phyloP scores from a whole-genome alignment of 2,113 vertebrate genomes.

The Chaenogobius annularis region DNA sequence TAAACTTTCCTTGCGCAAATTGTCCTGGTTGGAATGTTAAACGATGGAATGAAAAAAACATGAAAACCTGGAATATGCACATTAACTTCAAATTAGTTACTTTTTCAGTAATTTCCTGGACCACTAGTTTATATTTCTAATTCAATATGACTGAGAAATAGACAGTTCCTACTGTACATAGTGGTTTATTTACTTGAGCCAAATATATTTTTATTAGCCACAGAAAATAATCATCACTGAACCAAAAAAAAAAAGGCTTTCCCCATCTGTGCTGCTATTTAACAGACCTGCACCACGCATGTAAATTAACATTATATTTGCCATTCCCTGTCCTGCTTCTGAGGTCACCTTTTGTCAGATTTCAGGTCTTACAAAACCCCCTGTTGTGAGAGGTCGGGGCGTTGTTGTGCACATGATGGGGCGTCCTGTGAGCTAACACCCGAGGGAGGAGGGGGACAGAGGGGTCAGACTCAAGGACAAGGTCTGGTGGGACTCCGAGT shows the following conservation, averaged over 20 bases:
- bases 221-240: background rate
- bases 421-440: background rate
- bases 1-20: no score
- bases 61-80: no score
- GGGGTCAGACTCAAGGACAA: constrained; percentile 41
- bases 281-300: background rate
- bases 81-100: no score
- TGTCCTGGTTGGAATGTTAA: no score
- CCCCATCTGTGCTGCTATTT: background rate
- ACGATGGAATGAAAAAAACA: no score
- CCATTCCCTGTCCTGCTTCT: background rate
- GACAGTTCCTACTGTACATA: no score
- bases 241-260: background rate
- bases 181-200: no score
- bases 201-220: background rate
- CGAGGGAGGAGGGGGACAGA: constrained; percentile 5
- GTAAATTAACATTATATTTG: background rate
- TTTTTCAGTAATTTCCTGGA: no score
- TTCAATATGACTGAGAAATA: no score
- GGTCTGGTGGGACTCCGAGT: constrained; percentile 32
- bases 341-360: background rate
- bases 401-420: background rate
- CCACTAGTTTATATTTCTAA: no score
- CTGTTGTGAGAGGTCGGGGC: background rate
- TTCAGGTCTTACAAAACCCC: background rate